A percentile compares a stretch with the other conserved stretches of the same genome.
Conservation (phyloP, 2,888 invertebrate genomes). For the Synergus laeviventris region DNA sequence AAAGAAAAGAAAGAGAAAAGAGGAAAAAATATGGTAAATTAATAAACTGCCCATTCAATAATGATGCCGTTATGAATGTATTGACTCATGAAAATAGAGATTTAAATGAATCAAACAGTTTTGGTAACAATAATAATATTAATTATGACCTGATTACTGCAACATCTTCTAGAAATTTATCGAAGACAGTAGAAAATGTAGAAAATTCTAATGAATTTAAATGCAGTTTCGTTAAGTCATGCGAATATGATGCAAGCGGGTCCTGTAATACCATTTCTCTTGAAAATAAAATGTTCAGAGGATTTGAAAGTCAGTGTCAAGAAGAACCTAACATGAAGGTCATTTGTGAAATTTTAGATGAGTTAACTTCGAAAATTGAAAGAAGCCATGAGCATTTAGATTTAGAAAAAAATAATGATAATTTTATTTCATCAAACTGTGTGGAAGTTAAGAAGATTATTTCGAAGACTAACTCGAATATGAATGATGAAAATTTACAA, state of each 20-base stretch:
- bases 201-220: constrained; percentile 43
- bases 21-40: constrained; percentile 46
- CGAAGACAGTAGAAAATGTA: constrained; percentile 59
- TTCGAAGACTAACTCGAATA: neutral
- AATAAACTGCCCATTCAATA: constrained; percentile 47
- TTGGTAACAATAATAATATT: constrained; percentile 59
- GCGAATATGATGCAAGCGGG: constrained; percentile 58
- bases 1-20: constrained; percentile 46
- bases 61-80: constrained; percentile 52
- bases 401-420: constrained; percentile 3
- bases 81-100: constrained; percentile 57
- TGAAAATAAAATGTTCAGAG: constrained; percentile 52
- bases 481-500: neutral
- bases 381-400: constrained; percentile 43
- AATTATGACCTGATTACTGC: constrained; percentile 9
- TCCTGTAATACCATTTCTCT: constrained; percentile 53
- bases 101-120: constrained; percentile 56
- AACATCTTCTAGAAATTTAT: constrained; percentile 55
- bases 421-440: too few relatives aligned
- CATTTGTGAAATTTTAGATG: constrained; percentile 50
- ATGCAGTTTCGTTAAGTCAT: constrained; percentile 56
- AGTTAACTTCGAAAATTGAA: constrained; percentile 45
- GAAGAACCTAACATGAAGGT: constrained; percentile 50
- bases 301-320: constrained; percentile 52
- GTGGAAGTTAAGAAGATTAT: neutral